Base-by-base conservation (phyloP, 2,113 vertebrate genomes). In the Meleagris gallopavo region DNA sequence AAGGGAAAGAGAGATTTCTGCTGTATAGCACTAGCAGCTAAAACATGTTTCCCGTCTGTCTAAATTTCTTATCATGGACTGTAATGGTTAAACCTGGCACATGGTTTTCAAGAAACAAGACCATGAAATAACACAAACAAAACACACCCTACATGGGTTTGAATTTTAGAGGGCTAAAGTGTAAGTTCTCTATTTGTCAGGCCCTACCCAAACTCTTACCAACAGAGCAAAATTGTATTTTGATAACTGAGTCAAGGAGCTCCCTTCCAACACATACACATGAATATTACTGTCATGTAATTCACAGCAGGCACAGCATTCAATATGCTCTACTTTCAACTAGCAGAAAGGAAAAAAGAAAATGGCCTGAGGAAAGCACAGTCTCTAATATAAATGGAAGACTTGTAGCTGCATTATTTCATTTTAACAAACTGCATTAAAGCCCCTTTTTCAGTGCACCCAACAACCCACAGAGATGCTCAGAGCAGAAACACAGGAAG, bases 231-330 rank as follows among this genome's bases (percentile, higher is more conserved):
- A 79, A 67, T 2, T 69, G 24, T 86, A 74, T 91, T 94, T 83
- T 94, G 76, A 86, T 62, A 88, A 96, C 76, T 71, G 77, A 89
- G 66, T 77, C 81, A 94, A 83, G 48, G 29, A 95, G 43, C 16
- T 64, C 13, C 85, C 70, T 89, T 95, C 94, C 93, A 94, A 89
- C 30, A 93, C 38, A 95, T 9, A 83, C 83, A 89, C 5, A 50
- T 41, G 84, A 94, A 57, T 83, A 89, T 32, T 61, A 60, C 22
- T 36, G 72, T 71, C 52, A 80, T 19, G 64, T 64, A 89, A 55
- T 83, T 86, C 79, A 77, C 72, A 88, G 75, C 80, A 87, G 55
- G 82, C 43, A 80, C 84, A 21, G 13, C 34, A 52, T 13, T 77
- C 84, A 79, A 11, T 34, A 58, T 7, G 32, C 10, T 93, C 57